These are phyloP conservation scores for Thalassophryne amazonica DNA, from an alignment of 2,797 vertebrate species.

Conservation along the genomic window DNA sequence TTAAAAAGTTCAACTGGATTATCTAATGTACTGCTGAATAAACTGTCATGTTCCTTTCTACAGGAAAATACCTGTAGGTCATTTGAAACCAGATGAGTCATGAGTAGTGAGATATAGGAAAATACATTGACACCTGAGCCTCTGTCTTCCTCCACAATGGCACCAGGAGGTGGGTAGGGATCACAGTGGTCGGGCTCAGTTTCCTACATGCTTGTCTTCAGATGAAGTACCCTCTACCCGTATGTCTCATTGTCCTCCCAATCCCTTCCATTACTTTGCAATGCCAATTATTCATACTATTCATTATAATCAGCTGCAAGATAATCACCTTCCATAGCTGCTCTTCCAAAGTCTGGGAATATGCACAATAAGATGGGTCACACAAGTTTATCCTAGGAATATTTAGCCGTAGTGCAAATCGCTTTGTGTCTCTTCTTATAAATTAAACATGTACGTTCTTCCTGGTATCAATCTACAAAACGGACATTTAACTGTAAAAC, in stretches of 20 bases:
- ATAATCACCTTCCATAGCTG: conserved; percentile 29
- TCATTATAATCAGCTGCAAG: conserved; percentile 49
- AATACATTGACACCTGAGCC: conserved; percentile 71
- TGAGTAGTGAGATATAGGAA: conserved; percentile 62
- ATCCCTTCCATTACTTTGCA: conserved; percentile 51
- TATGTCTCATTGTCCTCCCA: conserved; percentile 38
- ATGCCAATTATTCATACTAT: conserved; percentile 59
- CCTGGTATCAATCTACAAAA: too few relatives aligned
- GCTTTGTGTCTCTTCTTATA: background rate
- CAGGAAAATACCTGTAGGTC: conserved; percentile 64
- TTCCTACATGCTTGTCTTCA: conserved; percentile 55
- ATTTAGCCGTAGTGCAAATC: conserved; percentile 9
- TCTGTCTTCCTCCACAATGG: conserved; percentile 63
- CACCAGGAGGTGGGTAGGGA: conserved; percentile 58
- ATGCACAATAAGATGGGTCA: conserved; percentile 23
- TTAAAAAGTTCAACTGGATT: background rate
- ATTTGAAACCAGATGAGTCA: conserved; percentile 62
- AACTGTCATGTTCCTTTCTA: conserved; percentile 43
- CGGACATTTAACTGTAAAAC: background rate
- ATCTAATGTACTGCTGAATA: background rate
- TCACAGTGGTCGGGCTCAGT: conserved; percentile 47
- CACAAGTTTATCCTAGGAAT: conserved; percentile 29
- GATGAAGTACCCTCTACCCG: conserved; percentile 52
- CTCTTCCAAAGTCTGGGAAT: conserved; percentile 24
- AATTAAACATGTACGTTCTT: conserved; percentile 15